Evolutionary conservation across 37 sponge, comb jelly and placozoan species (phyloP), one percentile per base, ranked within the genome.

Genomic region (Ephydatia muelleri): DNA sequence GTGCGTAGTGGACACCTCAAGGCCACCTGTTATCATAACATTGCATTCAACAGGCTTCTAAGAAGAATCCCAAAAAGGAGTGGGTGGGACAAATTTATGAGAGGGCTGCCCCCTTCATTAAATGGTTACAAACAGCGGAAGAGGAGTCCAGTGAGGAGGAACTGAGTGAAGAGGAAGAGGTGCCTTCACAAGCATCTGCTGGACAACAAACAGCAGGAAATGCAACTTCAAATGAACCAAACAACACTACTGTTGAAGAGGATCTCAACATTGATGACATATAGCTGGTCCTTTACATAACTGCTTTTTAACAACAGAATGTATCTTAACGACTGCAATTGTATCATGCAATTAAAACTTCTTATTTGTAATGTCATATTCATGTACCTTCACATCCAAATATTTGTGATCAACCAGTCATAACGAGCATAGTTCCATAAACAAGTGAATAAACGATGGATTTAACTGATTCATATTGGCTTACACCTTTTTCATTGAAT

Each of bases 81-180:
- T 65, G 85, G 19, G 92, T 90, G 19, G 82, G 76, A 76, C 67
- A 83, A 82, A 96, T 96, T 49, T 90, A 82, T 13, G 90, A 94
- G 79, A 94, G 87, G 81, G 97, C 92, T 26, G 87, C 81, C 2
- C 96, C 97, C 9, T 84, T 98, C 37, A 72, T 98, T 12, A 84
- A 87, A 21, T 98, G 98, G 98, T 85, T 98, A 67, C 87, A 85
- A 70, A 96, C 91, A 27, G 98, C 98, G 25, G 98, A 98, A 74
- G 98, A 98, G 76, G 98, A 95, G 80, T 80, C 85, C 11, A 79
- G 82, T 74, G 86, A 78, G 28, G 98, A 97, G 49, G 98, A 95
- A 43, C 86, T 67, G 89, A 85, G 21, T 57, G 91, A 84, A n/a
- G 88, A 80, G 67, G 86, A 81, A 30, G 87, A 87, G 74, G 87